Conservation (phyloP, 1,140 invertebrate species). For the Chymomyza costata region DNA sequence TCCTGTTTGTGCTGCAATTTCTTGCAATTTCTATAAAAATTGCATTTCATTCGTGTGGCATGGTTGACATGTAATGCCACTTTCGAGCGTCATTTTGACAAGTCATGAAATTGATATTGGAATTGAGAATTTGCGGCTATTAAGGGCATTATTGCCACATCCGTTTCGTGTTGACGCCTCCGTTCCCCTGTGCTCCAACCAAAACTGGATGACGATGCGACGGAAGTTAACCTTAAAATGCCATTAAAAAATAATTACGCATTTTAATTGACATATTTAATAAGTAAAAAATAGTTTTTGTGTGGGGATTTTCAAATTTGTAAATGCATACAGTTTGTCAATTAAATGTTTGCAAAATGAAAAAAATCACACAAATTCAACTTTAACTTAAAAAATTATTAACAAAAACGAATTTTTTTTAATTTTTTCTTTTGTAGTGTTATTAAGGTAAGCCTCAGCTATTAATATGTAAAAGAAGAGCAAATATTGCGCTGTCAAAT, state of each 20-base stretch:
- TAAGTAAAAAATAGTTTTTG: too few relatives aligned
- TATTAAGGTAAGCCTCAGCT: too few relatives aligned
- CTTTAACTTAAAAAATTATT: too few relatives aligned
- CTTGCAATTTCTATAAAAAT: slow-evolving; percentile 50
- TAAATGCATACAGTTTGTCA: too few relatives aligned
- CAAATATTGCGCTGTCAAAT: too few relatives aligned
- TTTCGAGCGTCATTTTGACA: slow-evolving; percentile 35
- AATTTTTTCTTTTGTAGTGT: too few relatives aligned
- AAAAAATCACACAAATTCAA: too few relatives aligned
- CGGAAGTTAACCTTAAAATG: slow-evolving; percentile 68
- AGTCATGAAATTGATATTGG: slow-evolving; percentile 50
- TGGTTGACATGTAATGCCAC: too few relatives aligned
- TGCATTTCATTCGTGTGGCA: slow-evolving; percentile 11
- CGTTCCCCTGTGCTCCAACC: neutral
- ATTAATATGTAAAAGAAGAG: too few relatives aligned
- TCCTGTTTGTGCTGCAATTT: slow-evolving; percentile 47
- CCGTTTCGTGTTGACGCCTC: slow-evolving; percentile 8
- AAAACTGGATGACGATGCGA: slow-evolving; percentile 51
- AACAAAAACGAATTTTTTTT: too few relatives aligned
- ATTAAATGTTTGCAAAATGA: too few relatives aligned
- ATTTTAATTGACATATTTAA: slow-evolving; percentile 68
- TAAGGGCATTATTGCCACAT: slow-evolving; percentile 18
- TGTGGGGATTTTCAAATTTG: too few relatives aligned
- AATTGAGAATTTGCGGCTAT: slow-evolving; percentile 44
- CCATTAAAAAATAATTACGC: slow-evolving; percentile 71